Conservation (phyloP, 2,113 vertebrate genomes). For the Rhombomys opimus region DNA sequence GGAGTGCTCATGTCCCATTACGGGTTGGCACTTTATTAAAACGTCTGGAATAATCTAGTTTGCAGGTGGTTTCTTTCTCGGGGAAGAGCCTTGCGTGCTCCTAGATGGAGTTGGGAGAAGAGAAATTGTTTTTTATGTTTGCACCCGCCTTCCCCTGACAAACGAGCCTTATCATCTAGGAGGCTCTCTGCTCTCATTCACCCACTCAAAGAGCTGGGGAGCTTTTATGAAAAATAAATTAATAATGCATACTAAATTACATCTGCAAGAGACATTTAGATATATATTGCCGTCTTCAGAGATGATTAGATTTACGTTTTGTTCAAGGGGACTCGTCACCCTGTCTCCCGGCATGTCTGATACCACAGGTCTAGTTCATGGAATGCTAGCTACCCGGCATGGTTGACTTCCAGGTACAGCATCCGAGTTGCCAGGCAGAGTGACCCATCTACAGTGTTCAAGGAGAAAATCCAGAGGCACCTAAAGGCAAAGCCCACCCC, state of each 20-base stretch:
- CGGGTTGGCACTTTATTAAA: constrained; percentile 76
- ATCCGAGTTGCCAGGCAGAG: rapidly evolving
- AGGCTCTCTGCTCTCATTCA: constrained; percentile 82
- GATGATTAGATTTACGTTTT: constrained; percentile 88
- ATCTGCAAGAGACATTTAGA: constrained; percentile 88
- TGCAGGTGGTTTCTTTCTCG: constrained; percentile 65
- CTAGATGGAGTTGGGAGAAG: constrained; percentile 66
- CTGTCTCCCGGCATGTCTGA: constrained; percentile 35
- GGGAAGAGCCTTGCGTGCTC: constrained; percentile 71
- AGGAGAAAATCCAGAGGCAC: constrained; percentile 7
- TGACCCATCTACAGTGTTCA: background rate
- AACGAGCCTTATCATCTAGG: constrained; percentile 81
- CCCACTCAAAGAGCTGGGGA: constrained; percentile 84
- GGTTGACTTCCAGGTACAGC: background rate
- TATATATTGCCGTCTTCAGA: constrained; percentile 86
- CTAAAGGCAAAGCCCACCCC: constrained; percentile 67
- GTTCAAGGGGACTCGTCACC: constrained; percentile 79
- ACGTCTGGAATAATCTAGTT: constrained; percentile 67
- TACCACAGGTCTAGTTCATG: constrained; percentile 46
- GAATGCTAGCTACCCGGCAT: constrained; percentile 52
- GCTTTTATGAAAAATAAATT: constrained; percentile 90
- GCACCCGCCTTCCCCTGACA: constrained; percentile 79
- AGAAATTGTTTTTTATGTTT: constrained; percentile 78
- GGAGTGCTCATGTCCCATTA: constrained; percentile 76
- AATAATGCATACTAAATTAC: constrained; percentile 90